Evolutionary conservation across 2,888 invertebrate species (phyloP).

Genomic region (Trilocha varians): DNA sequence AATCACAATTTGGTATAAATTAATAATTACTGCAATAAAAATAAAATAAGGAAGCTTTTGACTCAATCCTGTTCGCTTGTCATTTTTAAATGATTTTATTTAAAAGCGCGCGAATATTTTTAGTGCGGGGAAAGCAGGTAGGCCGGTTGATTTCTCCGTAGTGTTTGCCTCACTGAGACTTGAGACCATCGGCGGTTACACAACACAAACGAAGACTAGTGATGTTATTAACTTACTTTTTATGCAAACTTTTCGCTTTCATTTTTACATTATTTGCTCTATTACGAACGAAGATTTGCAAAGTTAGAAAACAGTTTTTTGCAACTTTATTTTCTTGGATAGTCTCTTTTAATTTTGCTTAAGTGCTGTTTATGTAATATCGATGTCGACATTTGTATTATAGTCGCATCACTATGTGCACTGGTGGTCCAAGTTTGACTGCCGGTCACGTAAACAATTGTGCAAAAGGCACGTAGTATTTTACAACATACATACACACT

Average conservation of each 20-base stretch:
- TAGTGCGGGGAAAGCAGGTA: slow-evolving; percentile 56
- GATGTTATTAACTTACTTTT: slow-evolving; percentile 19
- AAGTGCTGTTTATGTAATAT: background rate
- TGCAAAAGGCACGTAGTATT: slow-evolving; percentile 25
- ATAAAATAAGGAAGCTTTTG: background rate
- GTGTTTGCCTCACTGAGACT: slow-evolving; percentile 43
- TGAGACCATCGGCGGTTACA: slow-evolving; percentile 33
- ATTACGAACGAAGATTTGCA: too few relatives aligned
- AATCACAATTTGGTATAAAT: background rate
- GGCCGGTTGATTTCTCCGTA: slow-evolving; percentile 52
- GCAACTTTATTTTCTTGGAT: background rate
- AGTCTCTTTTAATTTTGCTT: background rate
- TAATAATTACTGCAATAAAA: background rate
- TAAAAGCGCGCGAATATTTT: slow-evolving; percentile 14
- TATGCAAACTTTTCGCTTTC: slow-evolving; percentile 3
- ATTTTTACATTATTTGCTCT: background rate
- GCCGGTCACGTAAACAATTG: slow-evolving; percentile 23
- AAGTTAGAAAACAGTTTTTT: too few relatives aligned
- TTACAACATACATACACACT: slow-evolving; percentile 18
- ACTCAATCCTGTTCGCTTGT: background rate
- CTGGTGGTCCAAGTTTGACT: slow-evolving; percentile 15
- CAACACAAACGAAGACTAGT: slow-evolving; percentile 28
- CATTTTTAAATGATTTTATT: slow-evolving; percentile 12
- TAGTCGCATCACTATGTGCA: slow-evolving; percentile 14
- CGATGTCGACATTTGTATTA: slow-evolving; percentile 2